Evolutionary conservation across 1,140 invertebrate genomes (phyloP).

Genomic region (Drosophila saltans): DNA sequence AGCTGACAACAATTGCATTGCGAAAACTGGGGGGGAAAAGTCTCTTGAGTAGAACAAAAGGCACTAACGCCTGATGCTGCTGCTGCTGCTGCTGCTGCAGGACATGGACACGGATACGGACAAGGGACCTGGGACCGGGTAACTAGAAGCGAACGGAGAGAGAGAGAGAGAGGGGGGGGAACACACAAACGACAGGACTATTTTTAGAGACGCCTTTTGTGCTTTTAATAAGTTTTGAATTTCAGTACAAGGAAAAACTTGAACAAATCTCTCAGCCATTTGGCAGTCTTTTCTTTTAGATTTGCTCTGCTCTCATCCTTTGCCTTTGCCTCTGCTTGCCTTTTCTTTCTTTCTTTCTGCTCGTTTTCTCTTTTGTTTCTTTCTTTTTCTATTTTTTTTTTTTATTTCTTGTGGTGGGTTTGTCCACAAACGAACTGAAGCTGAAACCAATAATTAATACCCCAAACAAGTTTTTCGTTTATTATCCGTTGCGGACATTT

Average conservation of each 20-base stretch:
- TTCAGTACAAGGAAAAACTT: constrained; percentile 66
- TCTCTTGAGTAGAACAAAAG: constrained; percentile 50
- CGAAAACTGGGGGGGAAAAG: constrained; percentile 7
- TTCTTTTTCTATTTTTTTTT: constrained; percentile 23
- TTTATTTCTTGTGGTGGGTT: constrained; percentile 31
- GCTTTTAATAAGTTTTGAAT: constrained; percentile 74
- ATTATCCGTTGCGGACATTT: constrained; percentile 51
- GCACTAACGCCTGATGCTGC: constrained; percentile 59
- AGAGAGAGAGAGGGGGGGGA: neutral
- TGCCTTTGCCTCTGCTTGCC: neutral
- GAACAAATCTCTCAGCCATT: constrained; percentile 41
- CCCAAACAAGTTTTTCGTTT: constrained; percentile 63
- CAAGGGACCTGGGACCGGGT: neutral
- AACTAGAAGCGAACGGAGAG: neutral
- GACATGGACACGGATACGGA: constrained; percentile 26
- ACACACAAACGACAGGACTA: constrained; percentile 47
- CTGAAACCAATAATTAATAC: constrained; percentile 74
- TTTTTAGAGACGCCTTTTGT: constrained; percentile 49
- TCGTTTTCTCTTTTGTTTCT: neutral
- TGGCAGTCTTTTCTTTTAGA: constrained; percentile 12
- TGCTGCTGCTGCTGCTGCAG: constrained; percentile 39
- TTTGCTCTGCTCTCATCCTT: constrained; percentile 3
- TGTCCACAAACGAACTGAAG: constrained; percentile 52
- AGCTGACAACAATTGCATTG: constrained; percentile 75
- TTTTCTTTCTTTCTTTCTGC: neutral